These are phyloP conservation scores for Chaetodon trifascialis DNA, from an alignment of 2,113 vertebrate genomes.

Conservation along the genomic window DNA sequence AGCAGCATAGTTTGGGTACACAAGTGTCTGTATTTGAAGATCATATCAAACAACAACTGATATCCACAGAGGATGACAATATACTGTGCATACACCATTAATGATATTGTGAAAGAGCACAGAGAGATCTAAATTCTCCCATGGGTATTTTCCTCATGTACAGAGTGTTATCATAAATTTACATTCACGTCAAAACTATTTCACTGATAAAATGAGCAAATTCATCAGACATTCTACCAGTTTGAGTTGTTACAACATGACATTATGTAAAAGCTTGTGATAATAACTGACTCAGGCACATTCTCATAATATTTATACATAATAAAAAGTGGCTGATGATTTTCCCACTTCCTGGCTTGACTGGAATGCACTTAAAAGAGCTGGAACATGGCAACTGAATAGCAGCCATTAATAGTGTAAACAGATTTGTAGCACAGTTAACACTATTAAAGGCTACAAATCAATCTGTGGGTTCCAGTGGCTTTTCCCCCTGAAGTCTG, in stretches of 20 bases:
- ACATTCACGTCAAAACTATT: neutral
- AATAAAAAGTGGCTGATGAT: slow-evolving; percentile 1
- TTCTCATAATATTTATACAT: neutral
- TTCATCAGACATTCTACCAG: no score
- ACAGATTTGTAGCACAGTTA: neutral
- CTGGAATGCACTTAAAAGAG: neutral
- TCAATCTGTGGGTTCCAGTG: neutral
- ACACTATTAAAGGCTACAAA: neutral
- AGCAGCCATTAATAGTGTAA: neutral
- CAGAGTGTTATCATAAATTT: neutral
- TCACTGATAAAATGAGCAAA: neutral
- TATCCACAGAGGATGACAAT: no score
- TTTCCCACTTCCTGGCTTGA: neutral
- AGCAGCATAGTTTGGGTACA: no score
- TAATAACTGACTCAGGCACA: neutral
- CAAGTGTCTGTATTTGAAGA: no score
- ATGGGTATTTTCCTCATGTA: neutral
- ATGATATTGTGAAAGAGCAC: no score
- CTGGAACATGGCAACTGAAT: neutral
- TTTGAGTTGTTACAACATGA: neutral
- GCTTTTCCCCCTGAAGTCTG: neutral
- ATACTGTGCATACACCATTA: no score
- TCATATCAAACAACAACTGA: no score
- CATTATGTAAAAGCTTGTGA: neutral
- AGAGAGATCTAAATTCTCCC: no score